Evolutionary conservation across 2,113 vertebrate species (phyloP), one percentile per base, ranked within the genome.

Genomic region (Mus musculus): DNA sequence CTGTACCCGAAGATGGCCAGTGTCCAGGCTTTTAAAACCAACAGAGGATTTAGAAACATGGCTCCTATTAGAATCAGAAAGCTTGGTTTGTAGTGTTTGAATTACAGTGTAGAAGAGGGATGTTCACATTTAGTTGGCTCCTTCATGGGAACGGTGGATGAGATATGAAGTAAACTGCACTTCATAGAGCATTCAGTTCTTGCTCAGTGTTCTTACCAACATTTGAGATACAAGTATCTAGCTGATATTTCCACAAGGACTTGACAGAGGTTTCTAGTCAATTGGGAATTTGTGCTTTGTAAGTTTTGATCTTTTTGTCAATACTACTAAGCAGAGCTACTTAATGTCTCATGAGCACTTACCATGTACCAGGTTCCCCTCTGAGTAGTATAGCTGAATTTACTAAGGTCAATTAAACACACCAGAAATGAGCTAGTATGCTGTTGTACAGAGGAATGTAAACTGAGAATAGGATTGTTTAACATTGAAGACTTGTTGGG

Each of bases 81-180:
- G 0, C 9, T 85, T 88, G n/a, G 8, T 71, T 20, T 86, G 2
- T 9, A 88, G 65, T 76, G 14, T 26, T 30, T 5, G n/a, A 7
- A 76, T 72, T 54, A 46, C 67, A 63, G 36, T 59, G 7, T n/a
- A 89, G 28, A 78, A 52, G 10, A n/a, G 10, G 16, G 49, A 93
- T 8, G 63, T 24, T 63, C n/a, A 61, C 8, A 0, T 0, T 22
- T 39, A 61, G 26, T 72, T 88, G 17, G 16, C 6, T 2, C 28
- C 77, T 92, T 61, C 19, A 76, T 42, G 39, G 39, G 36, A 89
- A 49, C 13, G 82, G 28, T 8, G 59, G 22, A 72, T 49, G 10
- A 4, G 1, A 19, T 13, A 2, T 49, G n/a, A 5, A 2, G 0
- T 4, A 3, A 19, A 19, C 9, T 42, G 42, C 54, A 7, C 46